Conservation (phyloP, 2,113 vertebrate species). For the Tylochromis polylepis region DNA sequence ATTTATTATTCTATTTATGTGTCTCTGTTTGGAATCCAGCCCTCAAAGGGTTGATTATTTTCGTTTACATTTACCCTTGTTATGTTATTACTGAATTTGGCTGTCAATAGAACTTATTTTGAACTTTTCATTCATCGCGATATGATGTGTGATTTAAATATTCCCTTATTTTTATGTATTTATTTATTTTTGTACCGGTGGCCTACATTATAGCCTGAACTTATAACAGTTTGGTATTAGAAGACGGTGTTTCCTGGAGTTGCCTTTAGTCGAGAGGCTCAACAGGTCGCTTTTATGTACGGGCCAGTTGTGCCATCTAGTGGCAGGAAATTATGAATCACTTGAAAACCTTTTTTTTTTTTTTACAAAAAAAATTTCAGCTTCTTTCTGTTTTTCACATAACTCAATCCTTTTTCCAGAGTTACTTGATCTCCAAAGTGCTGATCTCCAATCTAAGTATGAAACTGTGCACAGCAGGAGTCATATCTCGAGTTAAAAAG, state of each 20-base stretch:
- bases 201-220: background rate
- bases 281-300: background rate
- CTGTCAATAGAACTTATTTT: background rate
- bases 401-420: background rate
- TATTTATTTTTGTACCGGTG: background rate
- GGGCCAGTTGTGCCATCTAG: constrained; percentile 63
- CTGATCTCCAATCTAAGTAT: background rate
- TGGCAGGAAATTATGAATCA: background rate
- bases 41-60: background rate
- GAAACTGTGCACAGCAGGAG: background rate
- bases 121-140: background rate
- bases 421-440: background rate
- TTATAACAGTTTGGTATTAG: background rate
- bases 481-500: background rate
- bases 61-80: background rate
- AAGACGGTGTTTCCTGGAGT: background rate
- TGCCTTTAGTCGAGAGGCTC: background rate
- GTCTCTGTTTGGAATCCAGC: background rate
- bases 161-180: background rate
- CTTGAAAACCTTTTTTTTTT: background rate
- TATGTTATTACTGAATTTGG: background rate
- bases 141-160: background rate
- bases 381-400: background rate
- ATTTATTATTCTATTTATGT: background rate
- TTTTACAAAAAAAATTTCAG: background rate